Base-by-base conservation (phyloP, 2,113 vertebrate genomes). In the Phaethon lepturus region DNA sequence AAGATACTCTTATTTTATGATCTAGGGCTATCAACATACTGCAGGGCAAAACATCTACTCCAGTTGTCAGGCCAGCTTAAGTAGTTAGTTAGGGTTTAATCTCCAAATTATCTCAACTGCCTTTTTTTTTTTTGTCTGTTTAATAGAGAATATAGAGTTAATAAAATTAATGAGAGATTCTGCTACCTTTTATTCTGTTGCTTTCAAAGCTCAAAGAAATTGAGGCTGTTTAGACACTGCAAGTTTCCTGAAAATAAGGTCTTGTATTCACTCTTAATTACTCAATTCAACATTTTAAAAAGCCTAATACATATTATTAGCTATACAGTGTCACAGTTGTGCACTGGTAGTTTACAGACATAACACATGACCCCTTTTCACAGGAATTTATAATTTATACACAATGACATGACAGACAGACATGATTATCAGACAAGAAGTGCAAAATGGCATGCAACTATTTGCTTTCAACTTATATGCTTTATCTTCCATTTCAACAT, bases 381-480 rank as follows among this genome's bases (percentile, higher is more conserved):
- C 76, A 95, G 58, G 69, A 87, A 72, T 80, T 88, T 77, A 22
- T 90, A 62, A 38, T 78, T 93, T 69, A 91, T 74, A 93, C 58
- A 95, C 67, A 89, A 42, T 76, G 84, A 93, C 9, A 0, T 50
- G 67, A 94, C 77, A 86, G 38, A 80, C 5, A 84, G 64, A 88
- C 74, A 72, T 75, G 86, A 76, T 73, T 63, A 91, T 85, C 74
- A 80, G 89, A 96, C 84, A 90, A 87, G 31, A 89, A 96, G 81
- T 90, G 87, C 87, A 96, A 95, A 96, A 88, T 56, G 67, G 45
- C 95, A 94, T 94, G 87, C 94, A 97, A 31, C 66, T 88, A 69
- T 29, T 59, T 88, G 86, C 44, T 92, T 85, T 92, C 69, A 35
- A 71, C 13, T 93, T 45, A 52, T 47, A 88, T 50, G 89, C 58